A percentile compares a stretch with the other conserved stretches of the same genome.
phyloP scores from a whole-genome alignment of 2,797 vertebrate species.

The Halcyon leucocephala region DNA sequence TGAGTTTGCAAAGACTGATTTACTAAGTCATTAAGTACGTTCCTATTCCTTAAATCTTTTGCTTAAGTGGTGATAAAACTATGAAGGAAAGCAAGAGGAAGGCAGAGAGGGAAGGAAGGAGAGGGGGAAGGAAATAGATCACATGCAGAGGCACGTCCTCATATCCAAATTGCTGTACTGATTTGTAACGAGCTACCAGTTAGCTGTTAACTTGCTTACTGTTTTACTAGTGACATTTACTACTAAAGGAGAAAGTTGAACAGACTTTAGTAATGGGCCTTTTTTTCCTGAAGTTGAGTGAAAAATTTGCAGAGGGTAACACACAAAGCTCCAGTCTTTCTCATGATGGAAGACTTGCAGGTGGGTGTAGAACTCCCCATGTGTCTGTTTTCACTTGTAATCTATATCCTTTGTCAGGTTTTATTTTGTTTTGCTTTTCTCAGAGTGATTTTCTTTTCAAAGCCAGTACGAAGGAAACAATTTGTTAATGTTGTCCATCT shows the following conservation, averaged over 20 bases:
- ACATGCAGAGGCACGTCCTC: background rate
- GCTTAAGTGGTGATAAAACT: background rate
- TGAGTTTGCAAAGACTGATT: background rate
- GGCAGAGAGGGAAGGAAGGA: background rate
- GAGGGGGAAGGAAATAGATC: background rate
- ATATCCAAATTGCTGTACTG: background rate
- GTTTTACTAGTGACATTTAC: background rate
- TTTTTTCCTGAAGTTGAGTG: background rate
- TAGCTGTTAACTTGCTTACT: background rate
- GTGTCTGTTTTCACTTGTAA: background rate
- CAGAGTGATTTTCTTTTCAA: background rate
- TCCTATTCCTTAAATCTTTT: background rate
- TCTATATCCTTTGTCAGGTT: background rate
- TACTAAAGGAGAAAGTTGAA: background rate
- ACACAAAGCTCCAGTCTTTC: background rate
- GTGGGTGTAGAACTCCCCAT: background rate
- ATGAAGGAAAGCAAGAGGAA: background rate
- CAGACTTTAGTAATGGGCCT: background rate
- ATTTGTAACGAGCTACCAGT: background rate
- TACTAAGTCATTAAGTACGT: background rate
- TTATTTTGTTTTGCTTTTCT: background rate
- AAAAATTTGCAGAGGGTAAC: background rate
- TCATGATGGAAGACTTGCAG: background rate
- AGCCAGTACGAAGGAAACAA: background rate
- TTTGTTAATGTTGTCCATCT: background rate